Conservation (phyloP, 2,797 vertebrate genomes). For the Columba guinea region DNA sequence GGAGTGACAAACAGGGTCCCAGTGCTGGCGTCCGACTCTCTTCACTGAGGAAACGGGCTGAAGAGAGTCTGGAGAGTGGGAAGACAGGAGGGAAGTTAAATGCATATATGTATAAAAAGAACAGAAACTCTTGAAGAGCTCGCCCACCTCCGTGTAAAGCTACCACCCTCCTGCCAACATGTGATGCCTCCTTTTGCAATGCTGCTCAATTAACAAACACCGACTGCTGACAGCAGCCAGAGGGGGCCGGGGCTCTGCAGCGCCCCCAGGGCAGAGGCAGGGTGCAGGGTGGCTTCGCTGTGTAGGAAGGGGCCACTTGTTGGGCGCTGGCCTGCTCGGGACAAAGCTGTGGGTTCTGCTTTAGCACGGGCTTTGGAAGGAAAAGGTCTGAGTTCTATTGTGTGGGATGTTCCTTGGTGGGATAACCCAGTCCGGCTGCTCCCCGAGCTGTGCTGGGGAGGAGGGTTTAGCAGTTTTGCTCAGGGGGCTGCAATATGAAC, state of each 20-base stretch:
- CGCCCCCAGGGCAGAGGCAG: neutral
- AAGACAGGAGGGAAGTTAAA: neutral
- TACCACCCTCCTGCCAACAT: neutral
- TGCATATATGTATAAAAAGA: neutral
- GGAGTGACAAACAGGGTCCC: neutral
- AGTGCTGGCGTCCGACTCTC: neutral
- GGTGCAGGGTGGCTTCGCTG: accelerated
- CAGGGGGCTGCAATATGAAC: neutral
- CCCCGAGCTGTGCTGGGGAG: neutral
- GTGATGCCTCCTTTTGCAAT: neutral
- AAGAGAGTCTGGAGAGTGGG: neutral
- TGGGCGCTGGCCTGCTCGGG: neutral
- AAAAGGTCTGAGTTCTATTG: neutral
- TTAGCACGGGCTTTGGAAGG: neutral
- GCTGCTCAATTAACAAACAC: neutral
- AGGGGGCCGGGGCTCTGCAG: neutral
- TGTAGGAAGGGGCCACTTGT: neutral
- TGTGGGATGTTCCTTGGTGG: neutral
- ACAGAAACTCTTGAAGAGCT: neutral
- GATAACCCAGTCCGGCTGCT: neutral
- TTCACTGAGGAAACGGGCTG: neutral
- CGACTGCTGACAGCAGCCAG: neutral
- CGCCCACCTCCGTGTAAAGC: neutral
- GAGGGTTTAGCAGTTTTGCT: neutral
- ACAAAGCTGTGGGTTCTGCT: neutral